Base-by-base conservation (phyloP, 1,140 invertebrate species). In the Ruditapes philippinarum region DNA sequence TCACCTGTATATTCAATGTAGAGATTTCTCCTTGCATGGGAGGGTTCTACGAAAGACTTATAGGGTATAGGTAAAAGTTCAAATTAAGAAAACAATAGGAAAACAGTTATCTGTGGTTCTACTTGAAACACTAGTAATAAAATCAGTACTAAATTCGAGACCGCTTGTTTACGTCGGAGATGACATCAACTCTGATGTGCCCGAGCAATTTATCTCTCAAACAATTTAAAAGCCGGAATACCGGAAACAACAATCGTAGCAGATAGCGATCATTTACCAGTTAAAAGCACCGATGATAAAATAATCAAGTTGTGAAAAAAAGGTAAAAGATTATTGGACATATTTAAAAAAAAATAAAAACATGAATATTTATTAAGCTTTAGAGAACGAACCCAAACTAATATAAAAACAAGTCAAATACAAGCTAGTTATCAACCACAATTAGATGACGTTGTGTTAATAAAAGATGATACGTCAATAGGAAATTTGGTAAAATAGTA, bases 121-220 rank as follows among this genome's bases (percentile, higher is more conserved):
- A 31, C 45, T 88, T 28, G 42, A 70, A 57, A 88, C 86, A 36
- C 38, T 88, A 25, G 19, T 88, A 40, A 57, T 88, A 45, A 78
- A 88, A 57, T 33, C 86, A 36, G 60, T 88, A n/a, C 9, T 88
- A 11, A 88, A 88, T 74, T 70, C 76, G 28, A 89, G 87, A 38
- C 87, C 87, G 51, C 54, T 89, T 49, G 79, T 89, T 9, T 89
- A 89, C 28, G 31, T 89, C 33, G 87, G 40, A 38, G 68, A 89
- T 57, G 87, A 89, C 36, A 40, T 89, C 11, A 83, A 82, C 40
- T 89, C 87, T 3, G 83, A 28, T 19, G 76, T 83, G 38, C 40
- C 2, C 79, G 79, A 45, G 33, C 40, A 0, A 76, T 82, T 82
- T 89, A 74, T 31, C 45, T 89, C 45, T 60, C 87, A 0, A 28